Base-by-base conservation (phyloP, 2,113 vertebrate genomes). In the Heterotilapia buettikoferi region DNA sequence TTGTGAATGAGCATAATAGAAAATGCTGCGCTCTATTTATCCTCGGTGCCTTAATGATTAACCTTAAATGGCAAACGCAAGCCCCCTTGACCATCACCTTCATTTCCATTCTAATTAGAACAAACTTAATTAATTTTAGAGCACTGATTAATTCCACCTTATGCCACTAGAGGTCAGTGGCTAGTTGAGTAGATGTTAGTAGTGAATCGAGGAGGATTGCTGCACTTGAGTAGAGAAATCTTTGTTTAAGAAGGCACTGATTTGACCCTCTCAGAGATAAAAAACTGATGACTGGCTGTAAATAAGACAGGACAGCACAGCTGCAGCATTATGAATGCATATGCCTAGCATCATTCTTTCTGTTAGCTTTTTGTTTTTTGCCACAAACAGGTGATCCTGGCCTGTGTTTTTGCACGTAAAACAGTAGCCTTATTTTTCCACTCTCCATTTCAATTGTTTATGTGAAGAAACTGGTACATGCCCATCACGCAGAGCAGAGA, bases 111-210 rank as follows among this genome's bases (percentile, higher is more conserved):
- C 52, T 84, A 82, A 90, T 90, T 83, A 83, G 31, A 84, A 83
- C 87, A 52, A 26, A 31, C 59, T 88, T 85, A 88, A 94, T 92
- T 90, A 54, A 80, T 84, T 92, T 63, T 50, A 45, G 29, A 54
- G 38, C 21, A 53, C 26, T 53, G 88, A 90, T 84, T 71, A 61
- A 7, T 94, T 87, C 89, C 84, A 14, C 53, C 47, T 26, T n/a
- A 12, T 5, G 76, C 94, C 96, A 96, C 95, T 96, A 96, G 96
- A 96, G 93, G 96, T 94, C 96, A 96, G 92, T 93, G 84, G 85
- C 87, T 83, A 94, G 94, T 94, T 61, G 40, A 91, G 63, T 36
- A 88, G 84, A 84, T 31, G 50, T 38, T 6, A 5, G 54, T 18
- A 53, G 53, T 43, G 83, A 80, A 43, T 14, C 19, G 14, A 83